A percentile compares a stretch with the other conserved stretches of the same genome.
phyloP scores from a whole-genome alignment of 2,113 vertebrate species.

The Elaphurus davidianus region DNA sequence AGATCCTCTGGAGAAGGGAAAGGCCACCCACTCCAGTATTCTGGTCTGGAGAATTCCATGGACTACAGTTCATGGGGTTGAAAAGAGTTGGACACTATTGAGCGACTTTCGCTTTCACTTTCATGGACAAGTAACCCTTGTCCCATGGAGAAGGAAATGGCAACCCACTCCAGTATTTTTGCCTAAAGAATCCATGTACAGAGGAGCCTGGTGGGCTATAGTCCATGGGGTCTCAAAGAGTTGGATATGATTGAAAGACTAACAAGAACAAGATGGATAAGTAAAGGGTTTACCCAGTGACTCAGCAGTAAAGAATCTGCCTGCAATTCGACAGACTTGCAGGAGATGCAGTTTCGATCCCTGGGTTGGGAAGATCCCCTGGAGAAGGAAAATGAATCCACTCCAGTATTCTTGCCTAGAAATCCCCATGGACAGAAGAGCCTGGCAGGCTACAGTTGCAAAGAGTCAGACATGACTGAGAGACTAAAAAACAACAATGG shows the following conservation, averaged over 20 bases:
- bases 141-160: not conserved
- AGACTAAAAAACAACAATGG: not conserved
- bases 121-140: not conserved
- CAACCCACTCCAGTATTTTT: not conserved
- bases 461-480: not conserved
- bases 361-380: not conserved
- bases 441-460: not conserved
- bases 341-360: not conserved
- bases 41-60: not conserved
- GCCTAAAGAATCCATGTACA: not conserved
- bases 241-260: not conserved
- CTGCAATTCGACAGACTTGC: fast-evolving
- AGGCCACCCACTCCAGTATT: not conserved
- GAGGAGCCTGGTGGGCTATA: not conserved
- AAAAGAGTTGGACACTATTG: not conserved
- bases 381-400: not conserved
- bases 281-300: not conserved
- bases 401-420: not conserved
- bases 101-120: not conserved
- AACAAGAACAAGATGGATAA: not conserved
- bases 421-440: not conserved
- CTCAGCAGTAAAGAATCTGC: not conserved
- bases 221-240: not conserved
- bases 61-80: not conserved
- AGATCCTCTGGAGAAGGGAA: not conserved